These are phyloP conservation scores for Heliocidaris erythrogramma DNA, from an alignment of 35 echinoderm and acorn worm species.

Conservation along the genomic window DNA sequence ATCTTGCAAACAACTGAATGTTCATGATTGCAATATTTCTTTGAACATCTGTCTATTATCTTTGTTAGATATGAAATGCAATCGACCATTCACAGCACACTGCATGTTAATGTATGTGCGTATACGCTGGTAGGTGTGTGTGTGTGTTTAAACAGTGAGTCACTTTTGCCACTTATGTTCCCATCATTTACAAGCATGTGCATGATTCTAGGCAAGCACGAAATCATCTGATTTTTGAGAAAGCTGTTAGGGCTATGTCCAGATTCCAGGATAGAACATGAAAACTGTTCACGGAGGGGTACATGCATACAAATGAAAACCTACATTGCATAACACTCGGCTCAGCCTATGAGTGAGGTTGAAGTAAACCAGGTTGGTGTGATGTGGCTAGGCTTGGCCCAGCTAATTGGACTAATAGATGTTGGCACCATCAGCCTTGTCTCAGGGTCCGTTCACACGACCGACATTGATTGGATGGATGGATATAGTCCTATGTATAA, in stretches of 20 bases:
- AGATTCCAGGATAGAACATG: background rate
- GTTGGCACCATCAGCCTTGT: background rate
- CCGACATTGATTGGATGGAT: background rate
- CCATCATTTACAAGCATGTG: background rate
- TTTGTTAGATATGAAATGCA: background rate
- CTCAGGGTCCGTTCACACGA: background rate
- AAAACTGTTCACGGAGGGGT: background rate
- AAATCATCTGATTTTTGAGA: background rate
- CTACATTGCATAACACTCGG: background rate
- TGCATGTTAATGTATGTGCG: background rate
- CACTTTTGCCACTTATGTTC: background rate
- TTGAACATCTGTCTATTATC: background rate
- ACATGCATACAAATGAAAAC: background rate
- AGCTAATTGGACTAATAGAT: slow-evolving; percentile 9
- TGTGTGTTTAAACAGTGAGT: slow-evolving; percentile 3
- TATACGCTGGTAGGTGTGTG: background rate
- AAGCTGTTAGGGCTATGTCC: background rate
- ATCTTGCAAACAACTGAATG: background rate
- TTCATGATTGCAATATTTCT: background rate
- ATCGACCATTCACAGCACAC: background rate
- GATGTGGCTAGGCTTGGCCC: background rate
- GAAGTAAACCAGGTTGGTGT: background rate
- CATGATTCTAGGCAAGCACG: background rate
- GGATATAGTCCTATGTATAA: no score
- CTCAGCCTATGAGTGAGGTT: background rate